phyloP scores from a whole-genome alignment of 2,797 vertebrate genomes.

The Pseudomugil gertrudae region DNA sequence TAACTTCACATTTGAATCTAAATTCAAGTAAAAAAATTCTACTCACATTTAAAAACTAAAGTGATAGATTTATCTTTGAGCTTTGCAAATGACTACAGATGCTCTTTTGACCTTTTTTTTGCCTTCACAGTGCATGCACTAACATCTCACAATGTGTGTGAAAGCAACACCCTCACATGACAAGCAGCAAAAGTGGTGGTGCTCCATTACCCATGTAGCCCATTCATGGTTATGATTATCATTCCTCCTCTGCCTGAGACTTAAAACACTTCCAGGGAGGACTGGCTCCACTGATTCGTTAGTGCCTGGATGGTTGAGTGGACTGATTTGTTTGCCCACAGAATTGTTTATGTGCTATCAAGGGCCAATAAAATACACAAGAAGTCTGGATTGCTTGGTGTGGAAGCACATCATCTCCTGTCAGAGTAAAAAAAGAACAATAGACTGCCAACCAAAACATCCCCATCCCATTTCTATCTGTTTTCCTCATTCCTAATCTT shows the following conservation, averaged over 20 bases:
- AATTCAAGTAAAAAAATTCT: not conserved
- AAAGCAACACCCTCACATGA: slow-evolving; percentile 72
- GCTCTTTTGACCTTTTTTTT: slow-evolving; percentile 64
- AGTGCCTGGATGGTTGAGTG: slow-evolving; percentile 50
- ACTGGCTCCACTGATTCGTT: slow-evolving; percentile 38
- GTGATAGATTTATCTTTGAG: slow-evolving; percentile 63
- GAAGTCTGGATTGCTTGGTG: slow-evolving; percentile 28
- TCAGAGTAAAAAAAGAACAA: slow-evolving; percentile 55
- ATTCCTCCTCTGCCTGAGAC: slow-evolving; percentile 72
- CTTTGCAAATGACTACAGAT: slow-evolving; percentile 52
- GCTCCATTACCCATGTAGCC: slow-evolving; percentile 75
- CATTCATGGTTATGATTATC: slow-evolving; percentile 78
- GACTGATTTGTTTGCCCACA: slow-evolving; percentile 60
- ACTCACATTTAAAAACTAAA: slow-evolving; percentile 3
- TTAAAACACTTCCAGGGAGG: slow-evolving; percentile 67
- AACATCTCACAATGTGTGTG: slow-evolving; percentile 63
- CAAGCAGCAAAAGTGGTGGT: slow-evolving; percentile 62
- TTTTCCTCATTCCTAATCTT: slow-evolving; percentile 64
- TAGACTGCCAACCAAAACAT: slow-evolving; percentile 45
- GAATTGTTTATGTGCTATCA: slow-evolving; percentile 46
- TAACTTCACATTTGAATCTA: not conserved
- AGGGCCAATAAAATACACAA: slow-evolving; percentile 49
- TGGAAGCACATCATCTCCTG: slow-evolving; percentile 44
- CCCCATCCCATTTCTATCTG: slow-evolving; percentile 29
- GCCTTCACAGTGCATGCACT: slow-evolving; percentile 60